phyloP scores from a whole-genome alignment of 2,113 vertebrate genomes.

The Thermophis baileyi region DNA sequence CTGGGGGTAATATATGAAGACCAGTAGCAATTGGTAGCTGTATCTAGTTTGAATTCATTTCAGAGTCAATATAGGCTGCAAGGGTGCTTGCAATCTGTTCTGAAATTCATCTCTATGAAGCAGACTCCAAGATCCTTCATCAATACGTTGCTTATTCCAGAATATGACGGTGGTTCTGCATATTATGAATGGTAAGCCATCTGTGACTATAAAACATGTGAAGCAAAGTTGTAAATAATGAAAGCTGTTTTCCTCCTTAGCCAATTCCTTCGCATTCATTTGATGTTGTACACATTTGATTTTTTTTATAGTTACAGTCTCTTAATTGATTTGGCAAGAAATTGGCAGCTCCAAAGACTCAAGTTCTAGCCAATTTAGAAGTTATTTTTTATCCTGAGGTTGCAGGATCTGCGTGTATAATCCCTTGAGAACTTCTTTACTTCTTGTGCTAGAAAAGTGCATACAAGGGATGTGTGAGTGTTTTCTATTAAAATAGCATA shows the following conservation, averaged over 20 bases:
- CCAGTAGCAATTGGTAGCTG: neutral
- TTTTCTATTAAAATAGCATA: neutral
- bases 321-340: constrained; percentile 19
- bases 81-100: neutral
- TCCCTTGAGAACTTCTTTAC: constrained; percentile 3
- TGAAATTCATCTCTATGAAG: neutral
- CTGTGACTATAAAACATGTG: constrained; percentile 44
- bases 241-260: constrained; percentile 35
- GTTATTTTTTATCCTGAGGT: neutral
- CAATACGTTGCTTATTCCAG: neutral
- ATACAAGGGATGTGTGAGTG: too few relatives aligned
- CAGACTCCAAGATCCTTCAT: neutral
- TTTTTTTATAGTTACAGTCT: constrained; percentile 20
- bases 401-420: neutral
- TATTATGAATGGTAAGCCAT: neutral
- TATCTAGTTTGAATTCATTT: neutral
- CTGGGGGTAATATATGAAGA: neutral
- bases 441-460: neutral
- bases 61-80: neutral
- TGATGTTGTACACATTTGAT: constrained; percentile 21
- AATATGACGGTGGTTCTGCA: neutral
- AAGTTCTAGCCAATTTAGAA: constrained; percentile 5
- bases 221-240: constrained; percentile 27
- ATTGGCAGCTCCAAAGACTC: neutral
- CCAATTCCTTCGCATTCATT: constrained; percentile 8